Conservation (phyloP, 2,888 invertebrate genomes). For the Leucoma salicis region DNA sequence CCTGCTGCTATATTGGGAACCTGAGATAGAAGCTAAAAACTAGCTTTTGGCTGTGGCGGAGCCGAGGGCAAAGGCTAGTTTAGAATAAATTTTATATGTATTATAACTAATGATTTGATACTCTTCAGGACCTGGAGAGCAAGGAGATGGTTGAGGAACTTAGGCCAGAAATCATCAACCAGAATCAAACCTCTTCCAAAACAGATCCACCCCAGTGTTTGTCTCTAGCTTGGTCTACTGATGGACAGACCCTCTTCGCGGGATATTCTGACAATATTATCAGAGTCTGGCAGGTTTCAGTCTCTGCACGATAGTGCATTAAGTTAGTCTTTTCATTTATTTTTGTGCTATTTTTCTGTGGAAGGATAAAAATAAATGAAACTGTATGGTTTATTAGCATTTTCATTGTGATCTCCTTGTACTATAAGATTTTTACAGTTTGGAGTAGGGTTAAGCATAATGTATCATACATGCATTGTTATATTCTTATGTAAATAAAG, state of each 20-base stretch:
- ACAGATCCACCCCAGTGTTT: conserved; percentile 97
- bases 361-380: conserved; percentile 77
- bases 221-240: conserved; percentile 99
- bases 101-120: conserved; percentile 10
- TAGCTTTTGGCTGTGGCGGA: too few species aligned
- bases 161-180: conserved; percentile 94
- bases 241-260: conserved; percentile 99
- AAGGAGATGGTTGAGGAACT: conserved; percentile 99
- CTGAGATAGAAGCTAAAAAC: too few species aligned
- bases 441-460: conserved; percentile 21
- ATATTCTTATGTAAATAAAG: conserved; percentile 63
- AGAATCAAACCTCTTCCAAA: conserved; percentile 87
- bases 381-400: conserved; percentile 56
- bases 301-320: conserved; percentile 86
- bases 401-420: conserved; percentile 72
- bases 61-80: too few species aligned
- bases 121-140: conserved; percentile 94
- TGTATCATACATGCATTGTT: conserved; percentile 5
- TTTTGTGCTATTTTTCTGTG: conserved; percentile 59
- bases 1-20: too few species aligned
- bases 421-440: conserved; percentile 28
- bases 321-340: conserved; percentile 71
- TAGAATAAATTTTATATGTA: not conserved
- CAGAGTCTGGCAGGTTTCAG: conserved; percentile 98
- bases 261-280: conserved; percentile 99